Percentiles rank a stretch among this genome's conserved stretches.
phyloP scores from a whole-genome alignment of 2,113 vertebrate species.

The Amphiprion percula region DNA sequence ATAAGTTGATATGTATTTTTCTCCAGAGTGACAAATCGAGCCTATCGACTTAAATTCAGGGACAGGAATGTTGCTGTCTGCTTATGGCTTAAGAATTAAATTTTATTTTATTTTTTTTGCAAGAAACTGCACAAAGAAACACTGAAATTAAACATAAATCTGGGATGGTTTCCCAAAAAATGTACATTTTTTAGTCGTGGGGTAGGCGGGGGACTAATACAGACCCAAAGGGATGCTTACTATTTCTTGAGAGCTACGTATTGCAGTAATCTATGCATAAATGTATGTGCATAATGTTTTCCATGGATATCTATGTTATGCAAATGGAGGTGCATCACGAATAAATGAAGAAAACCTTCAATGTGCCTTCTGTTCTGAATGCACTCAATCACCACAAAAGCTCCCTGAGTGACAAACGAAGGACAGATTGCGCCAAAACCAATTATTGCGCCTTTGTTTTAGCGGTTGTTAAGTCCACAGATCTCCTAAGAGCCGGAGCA shows the following conservation, averaged over 20 bases:
- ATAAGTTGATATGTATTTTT: no score
- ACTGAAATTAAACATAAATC: not conserved
- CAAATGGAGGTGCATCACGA: slow-evolving; percentile 68
- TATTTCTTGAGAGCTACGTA: slow-evolving; percentile 28
- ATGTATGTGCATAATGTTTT: slow-evolving; percentile 49
- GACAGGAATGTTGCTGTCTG: no score
- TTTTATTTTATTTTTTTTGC: no score
- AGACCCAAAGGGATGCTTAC: slow-evolving; percentile 28
- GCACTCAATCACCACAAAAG: slow-evolving; percentile 77
- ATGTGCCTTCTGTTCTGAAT: slow-evolving; percentile 79
- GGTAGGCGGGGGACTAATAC: not conserved
- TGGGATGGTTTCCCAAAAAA: not conserved
- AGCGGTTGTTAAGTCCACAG: slow-evolving; percentile 83
- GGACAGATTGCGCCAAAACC: slow-evolving; percentile 87
- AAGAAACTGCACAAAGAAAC: not conserved
- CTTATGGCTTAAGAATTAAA: no score
- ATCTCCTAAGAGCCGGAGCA: slow-evolving; percentile 78
- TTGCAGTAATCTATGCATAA: slow-evolving; percentile 54
- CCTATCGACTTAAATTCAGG: no score
- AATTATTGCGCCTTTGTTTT: slow-evolving; percentile 86
- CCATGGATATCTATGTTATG: slow-evolving; percentile 71
- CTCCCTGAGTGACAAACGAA: slow-evolving; percentile 81
- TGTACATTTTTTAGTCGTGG: not conserved
- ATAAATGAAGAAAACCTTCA: slow-evolving; percentile 77
- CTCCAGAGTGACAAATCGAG: no score